Evolutionary conservation across 2,113 vertebrate genomes (phyloP), one percentile per base, ranked within the genome.

Genomic region (Salvelinus sp.): DNA sequence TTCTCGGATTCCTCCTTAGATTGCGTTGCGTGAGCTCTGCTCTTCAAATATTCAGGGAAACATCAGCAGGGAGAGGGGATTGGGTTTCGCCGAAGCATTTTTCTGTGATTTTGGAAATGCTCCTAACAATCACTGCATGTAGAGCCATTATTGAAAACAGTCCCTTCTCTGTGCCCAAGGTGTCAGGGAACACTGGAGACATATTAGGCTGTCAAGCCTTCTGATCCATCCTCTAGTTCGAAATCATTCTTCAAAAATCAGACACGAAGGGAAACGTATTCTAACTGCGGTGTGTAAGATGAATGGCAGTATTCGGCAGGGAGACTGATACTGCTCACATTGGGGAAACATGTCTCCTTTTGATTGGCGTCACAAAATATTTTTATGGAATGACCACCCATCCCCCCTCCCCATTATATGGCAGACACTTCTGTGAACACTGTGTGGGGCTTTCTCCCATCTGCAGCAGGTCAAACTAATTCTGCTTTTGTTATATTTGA

Each of bases 401-500:
- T 38, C 65, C 54, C 44, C 69, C 62, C 69, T 69, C 9, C 38
- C 38, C 9, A 44, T 44, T 44, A 76, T 48, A 27, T 25, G 7
- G 7, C 63, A 22, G 33, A 70, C 77, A 76, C 66, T 79, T 79
- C 47, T 78, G 74, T 75, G 82, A 75, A 64, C 76, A 73, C 66
- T 54, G 50, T 74, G 78, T 62, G 79, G 72, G 63, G 47, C 73
- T 27, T 30, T 50, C 28, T 27, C 70, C 48, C 50, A 20, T 76
- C 30, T 25, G 71, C 83, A 64, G 77, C 75, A 80, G 88, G 86
- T 91, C 89, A 90, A 86, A 88, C 81, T 82, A 79, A 86, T 90
- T 85, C 83, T 80, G 77, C 74, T 79, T 86, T 78, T 85, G 83
- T 85, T 85, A 80, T 85, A 81, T 85, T 80, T 84, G 69, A 76